Evolutionary conservation across 2,888 invertebrate species (phyloP), one percentile per base, ranked within the genome.

Genomic region (Cephus nigrinus): DNA sequence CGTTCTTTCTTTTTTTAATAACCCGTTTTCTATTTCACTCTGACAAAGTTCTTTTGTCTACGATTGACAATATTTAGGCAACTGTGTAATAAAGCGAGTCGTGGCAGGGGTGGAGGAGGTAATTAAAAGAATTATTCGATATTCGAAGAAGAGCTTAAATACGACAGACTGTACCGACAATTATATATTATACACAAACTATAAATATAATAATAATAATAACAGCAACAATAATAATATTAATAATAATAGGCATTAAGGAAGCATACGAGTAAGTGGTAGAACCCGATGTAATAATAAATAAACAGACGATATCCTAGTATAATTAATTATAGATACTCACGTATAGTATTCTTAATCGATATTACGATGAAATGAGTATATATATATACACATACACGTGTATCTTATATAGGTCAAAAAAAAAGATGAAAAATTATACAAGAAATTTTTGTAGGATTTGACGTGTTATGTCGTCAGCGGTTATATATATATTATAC

Each of bases 131-230:
- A 74, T 82, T 84, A 84, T 84, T 84, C 81, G 82, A 84, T 85
- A 86, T 84, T 86, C 80, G 80, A 87, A 85, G 80, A 87, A 85
- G 89, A 87, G 88, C 88, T 89, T 87, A 88, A 87, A 84, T 84
- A 86, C 82, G 81, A 87, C 87, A 87, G 86, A 88, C 87, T 90
- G 87, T 87, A 89, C 86, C 84, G 85, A 86, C 84, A 87, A 86
- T 86, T 88, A 82, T 82, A 83, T 82, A 55, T 55, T 55, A 81
- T 80, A 81, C 81, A 36, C 36, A 12, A 82, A 83, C 80, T 81
- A 80, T 84, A 82, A 82, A 81, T 82, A 81, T 74, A 76, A 75
- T 79, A 78, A 55, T 55, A 55, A 23, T 55, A 55, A 55, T 34
- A 76, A 69, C 69, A 79, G 30, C 81, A 79, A 80, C 77, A 81